phyloP scores from a whole-genome alignment of 2,113 vertebrate species.

The Prietella phreatophila region DNA sequence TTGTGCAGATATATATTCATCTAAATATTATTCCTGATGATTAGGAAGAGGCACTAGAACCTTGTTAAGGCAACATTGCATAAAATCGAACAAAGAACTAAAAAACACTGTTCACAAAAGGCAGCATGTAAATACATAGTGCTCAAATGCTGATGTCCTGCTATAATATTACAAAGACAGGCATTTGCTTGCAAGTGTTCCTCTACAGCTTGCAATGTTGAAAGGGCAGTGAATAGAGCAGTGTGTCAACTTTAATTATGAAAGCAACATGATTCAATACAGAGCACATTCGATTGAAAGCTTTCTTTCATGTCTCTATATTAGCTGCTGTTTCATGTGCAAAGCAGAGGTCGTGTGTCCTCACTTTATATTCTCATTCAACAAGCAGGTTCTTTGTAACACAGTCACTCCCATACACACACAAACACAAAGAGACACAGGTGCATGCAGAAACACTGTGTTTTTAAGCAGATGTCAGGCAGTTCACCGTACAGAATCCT shows the following conservation, averaged over 20 bases:
- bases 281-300: constrained; percentile 45
- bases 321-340: constrained; percentile 52
- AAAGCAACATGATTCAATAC: constrained; percentile 33
- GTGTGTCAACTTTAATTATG: constrained; percentile 38
- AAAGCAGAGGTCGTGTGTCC: constrained; percentile 49
- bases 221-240: constrained; percentile 7
- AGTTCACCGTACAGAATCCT: background rate
- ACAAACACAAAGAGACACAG: background rate
- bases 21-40: background rate
- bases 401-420: constrained; percentile 10
- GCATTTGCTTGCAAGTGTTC: constrained; percentile 5
- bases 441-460: background rate
- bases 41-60: background rate
- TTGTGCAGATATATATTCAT: background rate
- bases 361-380: constrained; percentile 46
- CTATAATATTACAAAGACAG: constrained; percentile 12
- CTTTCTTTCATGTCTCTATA: constrained; percentile 48
- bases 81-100: background rate
- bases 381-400: constrained; percentile 23
- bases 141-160: background rate
- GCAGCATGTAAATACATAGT: background rate
- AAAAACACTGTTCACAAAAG: background rate
- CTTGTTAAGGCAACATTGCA: background rate
- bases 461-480: background rate
- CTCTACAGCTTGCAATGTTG: background rate